Evolutionary conservation across 2,888 invertebrate species (phyloP).

Genomic region (Dynastes hyllus): DNA sequence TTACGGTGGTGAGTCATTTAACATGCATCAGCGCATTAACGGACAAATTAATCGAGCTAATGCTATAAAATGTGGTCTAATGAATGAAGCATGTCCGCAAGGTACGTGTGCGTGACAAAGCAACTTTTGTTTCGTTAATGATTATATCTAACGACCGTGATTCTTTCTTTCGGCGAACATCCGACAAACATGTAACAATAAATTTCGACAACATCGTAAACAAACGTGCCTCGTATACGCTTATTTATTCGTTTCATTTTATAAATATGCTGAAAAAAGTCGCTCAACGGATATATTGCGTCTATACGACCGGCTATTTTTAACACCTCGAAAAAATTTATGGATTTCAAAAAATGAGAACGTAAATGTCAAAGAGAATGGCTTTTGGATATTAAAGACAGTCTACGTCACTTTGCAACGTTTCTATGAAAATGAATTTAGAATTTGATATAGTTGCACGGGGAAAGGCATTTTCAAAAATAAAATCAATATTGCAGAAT

Average conservation of each 20-base stretch:
- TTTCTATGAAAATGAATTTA: too few relatives aligned
- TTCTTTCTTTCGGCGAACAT: constrained; percentile 45
- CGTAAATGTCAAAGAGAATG: too few relatives aligned
- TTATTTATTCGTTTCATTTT: constrained; percentile 15
- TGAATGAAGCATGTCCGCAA: constrained; percentile 49
- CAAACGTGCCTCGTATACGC: constrained; percentile 17
- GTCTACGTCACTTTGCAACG: too few relatives aligned
- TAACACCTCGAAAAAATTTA: not conserved
- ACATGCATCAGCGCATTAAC: constrained; percentile 47
- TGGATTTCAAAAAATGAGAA: too few relatives aligned
- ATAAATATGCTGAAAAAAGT: not conserved
- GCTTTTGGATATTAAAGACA: too few relatives aligned
- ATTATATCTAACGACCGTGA: constrained; percentile 44
- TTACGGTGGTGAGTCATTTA: constrained; percentile 34
- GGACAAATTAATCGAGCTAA: constrained; percentile 45
- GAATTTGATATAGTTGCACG: too few relatives aligned
- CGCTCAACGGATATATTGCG: not conserved
- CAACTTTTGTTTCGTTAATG: constrained; percentile 50
- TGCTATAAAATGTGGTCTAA: constrained; percentile 42
- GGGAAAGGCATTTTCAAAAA: too few relatives aligned
- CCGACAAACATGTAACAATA: constrained; percentile 43
- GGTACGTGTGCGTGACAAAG: constrained; percentile 50
- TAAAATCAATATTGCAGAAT: too few relatives aligned
- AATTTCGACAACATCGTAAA: constrained; percentile 45
- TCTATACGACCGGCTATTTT: not conserved